Evolutionary conservation across 1,140 invertebrate species (phyloP).

Genomic region (Eriosoma lanigerum): DNA sequence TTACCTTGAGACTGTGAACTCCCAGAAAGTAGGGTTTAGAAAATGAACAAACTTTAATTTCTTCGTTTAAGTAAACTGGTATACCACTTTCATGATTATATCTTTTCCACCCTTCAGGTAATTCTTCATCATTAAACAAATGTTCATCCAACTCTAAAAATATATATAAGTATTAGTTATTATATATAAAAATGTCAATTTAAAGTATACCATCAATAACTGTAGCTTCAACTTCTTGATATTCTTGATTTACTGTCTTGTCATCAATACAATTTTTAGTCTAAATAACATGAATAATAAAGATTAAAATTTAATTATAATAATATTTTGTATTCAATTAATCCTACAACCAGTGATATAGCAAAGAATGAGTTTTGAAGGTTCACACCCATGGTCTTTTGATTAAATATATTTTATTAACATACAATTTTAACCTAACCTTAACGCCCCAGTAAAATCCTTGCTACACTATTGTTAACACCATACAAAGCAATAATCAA

Average conservation of each 20-base stretch:
- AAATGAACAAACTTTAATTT: conserved; percentile 80
- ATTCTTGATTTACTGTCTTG: background rate
- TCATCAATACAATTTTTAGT: background rate
- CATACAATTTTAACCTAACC: too few species aligned
- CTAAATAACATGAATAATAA: background rate
- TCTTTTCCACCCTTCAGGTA: conserved; percentile 95
- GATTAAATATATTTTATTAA: too few species aligned
- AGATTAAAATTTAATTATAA: background rate
- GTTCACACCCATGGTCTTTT: too few species aligned
- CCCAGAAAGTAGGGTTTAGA: conserved; percentile 93
- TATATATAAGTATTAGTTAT: background rate
- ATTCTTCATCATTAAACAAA: conserved; percentile 44
- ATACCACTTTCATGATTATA: conserved; percentile 95
- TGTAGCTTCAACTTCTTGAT: background rate
- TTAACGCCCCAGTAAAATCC: too few species aligned
- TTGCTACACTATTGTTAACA: too few species aligned
- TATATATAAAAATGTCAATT: background rate
- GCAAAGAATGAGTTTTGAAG: too few species aligned
- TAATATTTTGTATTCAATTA: background rate
- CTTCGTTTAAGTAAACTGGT: conserved; percentile 86
- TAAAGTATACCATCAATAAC: background rate
- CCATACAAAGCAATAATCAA: too few species aligned
- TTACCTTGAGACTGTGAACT: conserved; percentile 83
- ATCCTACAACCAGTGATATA: too few species aligned
- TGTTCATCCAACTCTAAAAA: conserved; percentile 2